These are phyloP conservation scores for Melieria crassipennis DNA, from an alignment of 2,888 invertebrate species.

Conservation along the genomic window DNA sequence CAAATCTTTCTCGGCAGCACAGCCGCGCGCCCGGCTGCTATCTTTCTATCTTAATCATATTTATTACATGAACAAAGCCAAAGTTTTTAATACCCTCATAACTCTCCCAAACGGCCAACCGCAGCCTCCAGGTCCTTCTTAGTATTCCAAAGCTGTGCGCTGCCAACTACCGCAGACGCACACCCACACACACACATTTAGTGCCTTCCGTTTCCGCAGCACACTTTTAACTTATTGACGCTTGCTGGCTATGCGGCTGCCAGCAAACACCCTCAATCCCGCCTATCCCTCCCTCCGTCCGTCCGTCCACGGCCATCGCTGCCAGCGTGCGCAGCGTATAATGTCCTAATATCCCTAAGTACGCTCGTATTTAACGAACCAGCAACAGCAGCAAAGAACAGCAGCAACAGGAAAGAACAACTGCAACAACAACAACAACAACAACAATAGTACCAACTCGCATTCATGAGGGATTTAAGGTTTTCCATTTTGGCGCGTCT, in stretches of 20 bases:
- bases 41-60: constrained; percentile 30
- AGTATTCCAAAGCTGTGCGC: constrained; percentile 10
- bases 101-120: constrained; percentile 16
- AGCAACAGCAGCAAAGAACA: constrained; percentile 43
- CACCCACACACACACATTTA: too few relatives aligned
- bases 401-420: constrained; percentile 5
- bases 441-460: neutral
- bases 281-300: constrained; percentile 4
- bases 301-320: neutral
- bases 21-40: neutral
- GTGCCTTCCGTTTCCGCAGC: too few relatives aligned
- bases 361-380: constrained; percentile 56
- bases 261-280: neutral
- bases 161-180: too few relatives aligned
- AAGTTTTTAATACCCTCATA: constrained; percentile 34
- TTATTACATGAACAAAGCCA: constrained; percentile 28
- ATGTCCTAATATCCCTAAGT: constrained; percentile 49
- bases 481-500: neutral
- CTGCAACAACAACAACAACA: constrained; percentile 12
- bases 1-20: too few relatives aligned
- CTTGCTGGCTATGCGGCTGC: neutral
- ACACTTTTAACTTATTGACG: constrained; percentile 30
- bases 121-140: constrained; percentile 6
- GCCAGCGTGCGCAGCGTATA: constrained; percentile 35
- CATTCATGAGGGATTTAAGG: constrained; percentile 17